Percentiles rank a stretch among this genome's conserved stretches.
These are phyloP conservation scores for Pentamera pediparva DNA, from an alignment of 53 echinoderm and acorn worm species.

Conservation along the genomic window DNA sequence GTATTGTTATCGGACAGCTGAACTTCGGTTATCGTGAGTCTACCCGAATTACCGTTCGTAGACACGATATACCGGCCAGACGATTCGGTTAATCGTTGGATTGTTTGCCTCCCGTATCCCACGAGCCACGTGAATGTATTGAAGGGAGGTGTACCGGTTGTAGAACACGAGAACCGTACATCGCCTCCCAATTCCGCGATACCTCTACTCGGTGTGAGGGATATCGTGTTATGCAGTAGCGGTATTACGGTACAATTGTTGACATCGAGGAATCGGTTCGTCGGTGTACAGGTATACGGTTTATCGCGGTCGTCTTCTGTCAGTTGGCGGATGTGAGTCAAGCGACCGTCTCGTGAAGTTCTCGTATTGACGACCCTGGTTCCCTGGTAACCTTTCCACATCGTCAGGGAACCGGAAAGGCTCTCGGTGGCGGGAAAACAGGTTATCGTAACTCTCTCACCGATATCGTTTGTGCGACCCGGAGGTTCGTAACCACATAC, in stretches of 20 bases:
- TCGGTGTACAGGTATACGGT: constrained; percentile 22
- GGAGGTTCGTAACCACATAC: background rate
- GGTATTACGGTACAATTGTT: constrained; percentile 10
- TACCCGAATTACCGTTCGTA: background rate
- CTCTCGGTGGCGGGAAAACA: too few species aligned
- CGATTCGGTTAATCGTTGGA: background rate
- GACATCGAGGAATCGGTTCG: background rate
- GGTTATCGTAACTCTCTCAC: constrained; percentile 2
- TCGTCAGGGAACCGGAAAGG: too few species aligned
- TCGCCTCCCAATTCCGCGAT: background rate
- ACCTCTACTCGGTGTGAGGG: background rate
- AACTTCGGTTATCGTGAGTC: background rate
- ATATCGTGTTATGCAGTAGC: background rate
- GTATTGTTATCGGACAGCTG: constrained; percentile 15
- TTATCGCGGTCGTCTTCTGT: background rate
- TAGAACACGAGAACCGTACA: constrained; percentile 3
- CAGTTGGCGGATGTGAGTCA: background rate
- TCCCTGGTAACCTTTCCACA: constrained; percentile 15
- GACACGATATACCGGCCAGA: constrained; percentile 14
- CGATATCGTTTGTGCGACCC: background rate
- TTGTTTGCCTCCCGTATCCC: background rate
- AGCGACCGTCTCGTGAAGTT: background rate
- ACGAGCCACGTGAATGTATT: constrained; percentile 14
- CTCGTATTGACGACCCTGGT: background rate
- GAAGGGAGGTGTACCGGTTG: constrained; percentile 1